Percentiles rank a stretch among this genome's conserved stretches.
phyloP scores from a whole-genome alignment of 1,140 invertebrate genomes.

The Nasonia longicornis region DNA sequence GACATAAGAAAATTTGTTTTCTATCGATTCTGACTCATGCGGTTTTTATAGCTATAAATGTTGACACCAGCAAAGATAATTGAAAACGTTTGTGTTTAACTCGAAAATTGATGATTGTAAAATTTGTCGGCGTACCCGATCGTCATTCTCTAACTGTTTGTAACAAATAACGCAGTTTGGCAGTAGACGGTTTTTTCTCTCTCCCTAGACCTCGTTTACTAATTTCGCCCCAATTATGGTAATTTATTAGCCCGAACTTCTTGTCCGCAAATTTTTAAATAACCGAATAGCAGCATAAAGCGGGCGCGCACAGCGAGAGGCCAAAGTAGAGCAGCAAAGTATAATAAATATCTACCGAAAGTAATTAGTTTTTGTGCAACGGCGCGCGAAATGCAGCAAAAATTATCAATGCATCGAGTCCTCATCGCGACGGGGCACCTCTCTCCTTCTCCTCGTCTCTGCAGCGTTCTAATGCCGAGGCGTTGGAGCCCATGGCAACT shows the following conservation, averaged over 20 bases:
- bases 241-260: conserved; percentile 31
- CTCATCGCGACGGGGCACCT: conserved; percentile 16
- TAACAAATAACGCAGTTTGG: not conserved
- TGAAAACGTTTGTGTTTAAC: too few relatives aligned
- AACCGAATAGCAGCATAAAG: not conserved
- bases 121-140: too few relatives aligned
- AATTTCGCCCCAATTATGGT: conserved; percentile 23
- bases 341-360: conserved; percentile 33
- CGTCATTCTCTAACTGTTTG: not conserved
- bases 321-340: not conserved
- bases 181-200: not conserved
- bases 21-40: too few relatives aligned
- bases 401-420: conserved; percentile 42
- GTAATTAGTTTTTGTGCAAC: conserved; percentile 43
- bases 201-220: not conserved
- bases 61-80: too few relatives aligned
- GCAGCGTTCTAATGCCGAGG: conserved; percentile 32
- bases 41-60: too few relatives aligned
- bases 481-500: conserved; percentile 47
- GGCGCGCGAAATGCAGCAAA: conserved; percentile 33
- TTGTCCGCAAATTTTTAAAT: conserved; percentile 37
- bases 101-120: too few relatives aligned
- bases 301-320: not conserved
- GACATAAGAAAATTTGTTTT: not conserved
- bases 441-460: not conserved